Percentiles rank a stretch among this genome's conserved stretches.
Conservation (phyloP, 2,888 invertebrate species). For the Monopis laevigella region DNA sequence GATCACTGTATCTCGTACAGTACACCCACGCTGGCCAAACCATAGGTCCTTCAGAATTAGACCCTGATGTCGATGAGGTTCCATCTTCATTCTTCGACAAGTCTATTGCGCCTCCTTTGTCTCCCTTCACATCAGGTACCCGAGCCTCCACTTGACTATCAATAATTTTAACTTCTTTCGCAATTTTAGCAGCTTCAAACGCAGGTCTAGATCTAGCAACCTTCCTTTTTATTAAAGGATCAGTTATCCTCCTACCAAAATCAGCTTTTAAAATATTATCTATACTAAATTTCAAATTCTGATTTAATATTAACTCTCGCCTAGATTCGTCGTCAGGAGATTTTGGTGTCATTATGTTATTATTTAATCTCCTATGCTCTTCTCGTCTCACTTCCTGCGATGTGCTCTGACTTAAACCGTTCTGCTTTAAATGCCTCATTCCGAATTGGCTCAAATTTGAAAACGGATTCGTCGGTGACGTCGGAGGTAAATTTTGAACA, state of each 20-base stretch:
- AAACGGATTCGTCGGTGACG: constrained; percentile 30
- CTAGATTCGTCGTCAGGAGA: constrained; percentile 43
- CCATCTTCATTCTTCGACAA: constrained; percentile 54
- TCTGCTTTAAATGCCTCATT: constrained; percentile 25
- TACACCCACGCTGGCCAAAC: constrained; percentile 99
- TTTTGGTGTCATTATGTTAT: constrained; percentile 39
- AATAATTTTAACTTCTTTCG: constrained; percentile 2
- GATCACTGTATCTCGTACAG: constrained; percentile 94
- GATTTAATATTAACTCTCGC: constrained; percentile 55
- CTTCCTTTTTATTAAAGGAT: constrained; percentile 73
- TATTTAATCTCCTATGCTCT: constrained; percentile 40
- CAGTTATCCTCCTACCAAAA: constrained; percentile 78
- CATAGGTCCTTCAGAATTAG: constrained; percentile 43
- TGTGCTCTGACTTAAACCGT: constrained; percentile 26
- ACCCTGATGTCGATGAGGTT: constrained; percentile 24
- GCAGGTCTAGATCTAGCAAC: constrained; percentile 34
- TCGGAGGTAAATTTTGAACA: constrained; percentile 35
- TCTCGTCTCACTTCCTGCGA: constrained; percentile 33
- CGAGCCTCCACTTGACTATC: constrained; percentile 31
- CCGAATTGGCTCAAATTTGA: constrained; percentile 39
- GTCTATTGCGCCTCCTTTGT: constrained; percentile 51
- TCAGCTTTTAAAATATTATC: constrained; percentile 88
- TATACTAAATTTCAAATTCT: constrained; percentile 81
- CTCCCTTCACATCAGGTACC: constrained; percentile 48
- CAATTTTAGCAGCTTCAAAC: constrained; percentile 29